phyloP scores from a whole-genome alignment of 2,113 vertebrate species.

The Elgaria multicarinata region DNA sequence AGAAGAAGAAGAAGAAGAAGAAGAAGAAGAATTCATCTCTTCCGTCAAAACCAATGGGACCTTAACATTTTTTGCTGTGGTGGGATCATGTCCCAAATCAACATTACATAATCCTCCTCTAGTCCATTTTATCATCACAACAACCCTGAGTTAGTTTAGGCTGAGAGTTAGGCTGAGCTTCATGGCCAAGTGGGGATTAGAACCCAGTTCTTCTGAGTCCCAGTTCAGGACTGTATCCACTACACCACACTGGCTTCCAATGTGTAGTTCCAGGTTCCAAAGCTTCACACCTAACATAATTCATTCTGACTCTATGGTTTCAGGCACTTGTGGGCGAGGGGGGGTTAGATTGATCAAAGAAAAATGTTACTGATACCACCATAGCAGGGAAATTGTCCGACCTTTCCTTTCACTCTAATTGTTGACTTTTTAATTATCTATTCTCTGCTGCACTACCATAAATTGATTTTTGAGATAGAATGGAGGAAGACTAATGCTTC shows the following conservation, averaged over 20 bases:
- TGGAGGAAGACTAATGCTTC: constrained; percentile 9
- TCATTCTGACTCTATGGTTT: neutral
- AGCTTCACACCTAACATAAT: neutral
- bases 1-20: too few relatives aligned
- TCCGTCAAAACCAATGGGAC: neutral
- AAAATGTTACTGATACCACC: constrained; percentile 23
- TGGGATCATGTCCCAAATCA: neutral
- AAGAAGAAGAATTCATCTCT: too few relatives aligned
- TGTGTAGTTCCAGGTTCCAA: neutral
- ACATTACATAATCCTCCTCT: neutral
- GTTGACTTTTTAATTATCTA: neutral
- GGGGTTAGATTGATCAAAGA: constrained; percentile 7
- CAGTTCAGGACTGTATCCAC: too few relatives aligned
- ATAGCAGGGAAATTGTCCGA: constrained; percentile 13
- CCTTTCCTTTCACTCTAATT: constrained; percentile 18
- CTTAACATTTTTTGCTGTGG: neutral
- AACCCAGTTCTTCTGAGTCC: too few relatives aligned
- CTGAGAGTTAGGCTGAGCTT: too few relatives aligned
- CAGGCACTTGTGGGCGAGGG: neutral
- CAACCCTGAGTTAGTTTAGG: too few relatives aligned
- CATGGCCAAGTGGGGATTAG: too few relatives aligned
- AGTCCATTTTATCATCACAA: neutral
- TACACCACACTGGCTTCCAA: too few relatives aligned
- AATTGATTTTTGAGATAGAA: constrained; percentile 22
- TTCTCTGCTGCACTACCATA: neutral